Evolutionary conservation across 2,113 vertebrate genomes (phyloP).

Genomic region (Paratilapia polleni): DNA sequence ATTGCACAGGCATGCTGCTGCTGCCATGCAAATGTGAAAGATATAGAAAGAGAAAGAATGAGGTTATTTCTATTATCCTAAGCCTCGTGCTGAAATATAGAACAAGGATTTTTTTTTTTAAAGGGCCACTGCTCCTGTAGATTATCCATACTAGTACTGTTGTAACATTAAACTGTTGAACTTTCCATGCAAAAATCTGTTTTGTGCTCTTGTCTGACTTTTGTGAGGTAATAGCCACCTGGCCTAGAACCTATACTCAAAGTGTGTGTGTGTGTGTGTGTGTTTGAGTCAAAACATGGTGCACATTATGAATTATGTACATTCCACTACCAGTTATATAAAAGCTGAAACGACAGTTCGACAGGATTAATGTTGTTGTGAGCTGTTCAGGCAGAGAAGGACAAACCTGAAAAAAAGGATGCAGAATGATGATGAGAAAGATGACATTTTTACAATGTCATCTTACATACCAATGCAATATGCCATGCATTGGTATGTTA

Average conservation of each 20-base stretch:
- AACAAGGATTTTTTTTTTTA: background rate
- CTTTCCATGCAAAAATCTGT: background rate
- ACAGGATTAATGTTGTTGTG: constrained; percentile 15
- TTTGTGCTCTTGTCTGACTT: background rate
- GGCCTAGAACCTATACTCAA: background rate
- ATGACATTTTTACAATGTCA: background rate
- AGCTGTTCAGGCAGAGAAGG: background rate
- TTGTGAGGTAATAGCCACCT: background rate
- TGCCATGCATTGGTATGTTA: background rate
- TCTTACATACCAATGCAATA: too few relatives aligned
- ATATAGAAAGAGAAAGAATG: constrained; percentile 15
- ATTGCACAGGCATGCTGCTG: constrained; percentile 53
- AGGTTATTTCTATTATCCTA: background rate
- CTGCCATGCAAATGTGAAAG: constrained; percentile 4
- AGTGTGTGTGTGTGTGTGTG: background rate
- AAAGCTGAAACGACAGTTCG: background rate
- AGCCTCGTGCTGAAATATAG: background rate
- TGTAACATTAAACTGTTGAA: background rate
- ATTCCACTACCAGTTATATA: constrained; percentile 14
- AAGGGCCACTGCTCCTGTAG: background rate
- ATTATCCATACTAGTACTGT: background rate
- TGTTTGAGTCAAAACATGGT: background rate
- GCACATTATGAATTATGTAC: background rate
- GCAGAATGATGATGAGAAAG: background rate
- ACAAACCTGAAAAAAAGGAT: background rate